Evolutionary conservation across 2,797 vertebrate genomes (phyloP).

Genomic region (Botia kubotai): DNA sequence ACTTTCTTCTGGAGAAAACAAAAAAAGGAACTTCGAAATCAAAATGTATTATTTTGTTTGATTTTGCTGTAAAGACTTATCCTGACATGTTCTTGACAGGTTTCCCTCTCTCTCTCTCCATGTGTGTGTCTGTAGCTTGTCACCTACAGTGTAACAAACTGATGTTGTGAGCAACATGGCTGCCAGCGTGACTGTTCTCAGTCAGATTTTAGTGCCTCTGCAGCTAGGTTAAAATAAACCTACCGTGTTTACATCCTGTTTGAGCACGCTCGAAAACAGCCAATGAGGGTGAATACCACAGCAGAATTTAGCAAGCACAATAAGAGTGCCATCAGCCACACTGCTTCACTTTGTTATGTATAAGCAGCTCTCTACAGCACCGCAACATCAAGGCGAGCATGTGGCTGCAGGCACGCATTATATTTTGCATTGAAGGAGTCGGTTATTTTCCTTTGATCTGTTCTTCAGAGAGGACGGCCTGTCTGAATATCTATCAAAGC

Average conservation of each 20-base stretch:
- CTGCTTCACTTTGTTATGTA: conserved; percentile 79
- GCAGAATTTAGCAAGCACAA: conserved; percentile 75
- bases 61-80: neutral
- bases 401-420: conserved; percentile 79
- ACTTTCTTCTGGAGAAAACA: no score
- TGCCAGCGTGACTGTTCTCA: conserved; percentile 73
- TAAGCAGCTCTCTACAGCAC: conserved; percentile 71
- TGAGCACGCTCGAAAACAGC: conserved; percentile 71
- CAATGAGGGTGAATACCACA: conserved; percentile 59
- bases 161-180: conserved; percentile 60
- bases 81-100: neutral
- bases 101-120: conserved; percentile 6
- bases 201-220: conserved; percentile 65
- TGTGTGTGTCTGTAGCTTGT: conserved; percentile 36
- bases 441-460: conserved; percentile 81
- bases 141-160: conserved; percentile 50
- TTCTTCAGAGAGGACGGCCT: conserved; percentile 81
- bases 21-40: no score
- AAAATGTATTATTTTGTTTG: neutral
- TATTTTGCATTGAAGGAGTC: conserved; percentile 78
- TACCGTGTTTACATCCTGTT: conserved; percentile 79
- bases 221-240: conserved; percentile 80
- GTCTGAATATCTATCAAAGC: conserved; percentile 79
- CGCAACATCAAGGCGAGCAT: conserved; percentile 78
- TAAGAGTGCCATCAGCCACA: conserved; percentile 76